These are phyloP conservation scores for Rhagonycha lutea DNA, from an alignment of 2,888 invertebrate species.

Conservation along the genomic window DNA sequence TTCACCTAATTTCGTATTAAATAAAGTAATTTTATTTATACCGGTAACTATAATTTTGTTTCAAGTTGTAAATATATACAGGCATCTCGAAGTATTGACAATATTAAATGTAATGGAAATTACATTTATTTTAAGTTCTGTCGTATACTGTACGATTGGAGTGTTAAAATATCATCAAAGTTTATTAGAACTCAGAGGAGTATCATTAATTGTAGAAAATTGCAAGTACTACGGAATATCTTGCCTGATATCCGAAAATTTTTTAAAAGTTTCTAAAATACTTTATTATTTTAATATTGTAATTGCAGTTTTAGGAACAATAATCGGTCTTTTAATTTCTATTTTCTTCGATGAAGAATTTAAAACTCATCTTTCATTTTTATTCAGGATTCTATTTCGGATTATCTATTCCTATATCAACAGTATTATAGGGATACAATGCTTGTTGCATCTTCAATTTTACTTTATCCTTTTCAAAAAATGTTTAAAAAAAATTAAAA, in stretches of 20 bases:
- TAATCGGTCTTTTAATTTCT: background rate
- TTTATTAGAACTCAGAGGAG: background rate
- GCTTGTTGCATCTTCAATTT: background rate
- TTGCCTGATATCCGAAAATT: background rate
- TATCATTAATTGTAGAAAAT: background rate
- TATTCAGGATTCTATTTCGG: background rate
- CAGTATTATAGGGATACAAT: too few species aligned
- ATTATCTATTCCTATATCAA: too few species aligned
- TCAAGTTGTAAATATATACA: too few species aligned
- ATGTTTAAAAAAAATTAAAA: too few species aligned
- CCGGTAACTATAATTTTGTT: too few species aligned
- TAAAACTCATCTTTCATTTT: background rate
- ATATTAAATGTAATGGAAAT: background rate
- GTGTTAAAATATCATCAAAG: background rate
- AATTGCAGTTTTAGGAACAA: too few species aligned
- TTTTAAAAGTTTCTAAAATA: background rate
- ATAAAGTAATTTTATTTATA: too few species aligned
- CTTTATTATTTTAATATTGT: too few species aligned
- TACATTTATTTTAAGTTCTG: background rate
- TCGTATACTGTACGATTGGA: background rate
- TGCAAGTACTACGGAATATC: background rate
- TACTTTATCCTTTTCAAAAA: too few species aligned
- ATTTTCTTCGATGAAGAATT: background rate
- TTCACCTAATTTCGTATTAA: too few species aligned
- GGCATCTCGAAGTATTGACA: background rate